These are phyloP conservation scores for Drosophila virilis DNA, from an alignment of 1,140 invertebrate species.

Conservation along the genomic window DNA sequence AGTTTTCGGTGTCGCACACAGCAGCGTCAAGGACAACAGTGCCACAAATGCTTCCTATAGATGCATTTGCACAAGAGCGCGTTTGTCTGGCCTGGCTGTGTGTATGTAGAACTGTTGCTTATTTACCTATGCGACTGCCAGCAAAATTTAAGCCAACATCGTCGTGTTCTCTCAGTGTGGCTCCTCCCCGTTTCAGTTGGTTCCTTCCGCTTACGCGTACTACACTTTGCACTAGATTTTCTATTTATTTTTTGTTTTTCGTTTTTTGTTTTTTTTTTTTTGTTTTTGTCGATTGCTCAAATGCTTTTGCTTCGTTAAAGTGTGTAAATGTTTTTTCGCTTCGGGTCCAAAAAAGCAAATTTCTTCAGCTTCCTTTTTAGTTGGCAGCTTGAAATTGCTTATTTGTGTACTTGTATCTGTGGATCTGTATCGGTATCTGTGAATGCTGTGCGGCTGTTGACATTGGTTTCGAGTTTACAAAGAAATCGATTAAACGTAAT, in stretches of 20 bases:
- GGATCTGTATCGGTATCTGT: conserved; percentile 14
- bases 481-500: conserved; percentile 56
- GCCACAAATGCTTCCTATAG: conserved; percentile 19
- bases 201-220: conserved; percentile 28
- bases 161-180: conserved; percentile 11
- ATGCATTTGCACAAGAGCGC: conserved; percentile 17
- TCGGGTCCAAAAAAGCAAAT: conserved; percentile 40
- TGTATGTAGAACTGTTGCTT: conserved; percentile 42
- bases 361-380: conserved; percentile 39
- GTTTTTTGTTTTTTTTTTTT: neutral
- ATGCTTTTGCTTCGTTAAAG: conserved; percentile 50
- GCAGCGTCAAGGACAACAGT: conserved; percentile 19
- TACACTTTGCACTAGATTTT: conserved; percentile 10
- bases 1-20: conserved; percentile 1
- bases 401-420: conserved; percentile 20
- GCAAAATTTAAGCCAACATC: conserved; percentile 49
- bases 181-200: neutral
- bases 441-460: conserved; percentile 46
- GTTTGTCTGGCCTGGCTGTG: conserved; percentile 1
- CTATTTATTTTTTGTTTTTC: neutral
- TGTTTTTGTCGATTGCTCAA: conserved; percentile 19
- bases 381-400: conserved; percentile 46
- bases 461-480: conserved; percentile 58
- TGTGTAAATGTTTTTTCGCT: conserved; percentile 55
- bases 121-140: conserved; percentile 50